Conservation (phyloP, 1,140 invertebrate species). For the Saccostrea glomerata region DNA sequence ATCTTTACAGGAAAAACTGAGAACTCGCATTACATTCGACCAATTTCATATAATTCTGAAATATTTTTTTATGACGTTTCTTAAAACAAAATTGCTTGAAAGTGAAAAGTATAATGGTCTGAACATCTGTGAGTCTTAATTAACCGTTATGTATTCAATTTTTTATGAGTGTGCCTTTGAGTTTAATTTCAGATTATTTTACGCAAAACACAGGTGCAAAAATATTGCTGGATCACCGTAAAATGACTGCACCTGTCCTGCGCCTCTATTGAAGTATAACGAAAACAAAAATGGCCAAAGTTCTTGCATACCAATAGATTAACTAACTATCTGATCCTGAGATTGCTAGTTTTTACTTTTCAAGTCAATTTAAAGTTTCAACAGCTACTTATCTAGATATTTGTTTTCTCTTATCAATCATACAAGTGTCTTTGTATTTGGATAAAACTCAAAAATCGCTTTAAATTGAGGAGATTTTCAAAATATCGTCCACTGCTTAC, state of each 20-base stretch:
- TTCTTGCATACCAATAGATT: slow-evolving; percentile 28
- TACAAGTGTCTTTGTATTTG: not conserved
- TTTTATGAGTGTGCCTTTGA: not conserved
- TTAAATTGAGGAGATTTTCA: not conserved
- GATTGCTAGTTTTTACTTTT: slow-evolving; percentile 21
- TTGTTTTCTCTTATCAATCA: not conserved
- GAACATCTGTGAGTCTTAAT: slow-evolving; percentile 33
- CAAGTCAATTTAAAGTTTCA: not conserved
- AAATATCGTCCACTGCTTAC: too few relatives aligned
- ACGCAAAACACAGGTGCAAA: slow-evolving; percentile 37
- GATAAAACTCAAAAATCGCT: not conserved
- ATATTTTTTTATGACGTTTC: not conserved
- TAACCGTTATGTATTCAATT: slow-evolving; percentile 11
- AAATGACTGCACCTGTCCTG: slow-evolving; percentile 11
- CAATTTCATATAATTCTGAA: too few relatives aligned
- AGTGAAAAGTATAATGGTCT: slow-evolving; percentile 9
- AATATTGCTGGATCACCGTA: not conserved
- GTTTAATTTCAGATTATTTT: slow-evolving; percentile 33
- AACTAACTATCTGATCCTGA: not conserved
- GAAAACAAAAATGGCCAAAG: slow-evolving; percentile 22
- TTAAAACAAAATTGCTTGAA: slow-evolving; percentile 1
- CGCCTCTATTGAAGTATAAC: not conserved
- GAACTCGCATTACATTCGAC: too few relatives aligned
- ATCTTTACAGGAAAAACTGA: not conserved
- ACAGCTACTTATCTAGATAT: not conserved